These are phyloP conservation scores for Phyllostomus discolor DNA, from an alignment of 2,113 vertebrate genomes.

Conservation along the genomic window DNA sequence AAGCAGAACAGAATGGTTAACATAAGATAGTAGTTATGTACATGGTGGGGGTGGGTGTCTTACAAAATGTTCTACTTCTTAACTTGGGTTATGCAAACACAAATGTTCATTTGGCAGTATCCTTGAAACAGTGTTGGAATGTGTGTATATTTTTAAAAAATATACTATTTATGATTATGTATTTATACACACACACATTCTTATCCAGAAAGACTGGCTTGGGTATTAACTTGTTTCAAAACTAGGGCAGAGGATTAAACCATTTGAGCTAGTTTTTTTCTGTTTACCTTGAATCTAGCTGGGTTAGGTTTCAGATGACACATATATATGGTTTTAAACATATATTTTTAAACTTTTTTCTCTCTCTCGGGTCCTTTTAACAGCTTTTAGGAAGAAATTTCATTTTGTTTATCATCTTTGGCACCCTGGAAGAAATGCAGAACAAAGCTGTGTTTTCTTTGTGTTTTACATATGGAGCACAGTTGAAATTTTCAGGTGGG, in stretches of 20 bases:
- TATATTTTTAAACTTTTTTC: constrained; percentile 1
- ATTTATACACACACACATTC: neutral
- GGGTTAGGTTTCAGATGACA: neutral
- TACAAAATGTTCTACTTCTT: neutral
- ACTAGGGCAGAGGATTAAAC: neutral
- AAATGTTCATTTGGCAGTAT: neutral
- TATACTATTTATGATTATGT: neutral
- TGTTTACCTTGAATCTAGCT: neutral
- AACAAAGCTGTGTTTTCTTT: constrained; percentile 94
- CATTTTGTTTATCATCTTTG: constrained; percentile 92
- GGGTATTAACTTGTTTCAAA: neutral
- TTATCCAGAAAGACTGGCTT: neutral
- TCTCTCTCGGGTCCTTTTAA: constrained; percentile 44
- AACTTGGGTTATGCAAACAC: neutral
- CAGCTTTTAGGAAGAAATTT: constrained; percentile 93
- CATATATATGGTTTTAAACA: neutral
- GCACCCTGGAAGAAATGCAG: constrained; percentile 93
- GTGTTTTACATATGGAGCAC: constrained; percentile 94
- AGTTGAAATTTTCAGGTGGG: constrained; percentile 91
- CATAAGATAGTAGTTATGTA: neutral
- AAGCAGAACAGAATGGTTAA: neutral
- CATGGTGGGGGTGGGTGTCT: neutral
- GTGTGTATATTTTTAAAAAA: neutral
- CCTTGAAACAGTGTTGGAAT: neutral
- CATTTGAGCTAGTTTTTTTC: neutral